phyloP scores from a whole-genome alignment of 1,140 invertebrate species.

The Capitella teleta region DNA sequence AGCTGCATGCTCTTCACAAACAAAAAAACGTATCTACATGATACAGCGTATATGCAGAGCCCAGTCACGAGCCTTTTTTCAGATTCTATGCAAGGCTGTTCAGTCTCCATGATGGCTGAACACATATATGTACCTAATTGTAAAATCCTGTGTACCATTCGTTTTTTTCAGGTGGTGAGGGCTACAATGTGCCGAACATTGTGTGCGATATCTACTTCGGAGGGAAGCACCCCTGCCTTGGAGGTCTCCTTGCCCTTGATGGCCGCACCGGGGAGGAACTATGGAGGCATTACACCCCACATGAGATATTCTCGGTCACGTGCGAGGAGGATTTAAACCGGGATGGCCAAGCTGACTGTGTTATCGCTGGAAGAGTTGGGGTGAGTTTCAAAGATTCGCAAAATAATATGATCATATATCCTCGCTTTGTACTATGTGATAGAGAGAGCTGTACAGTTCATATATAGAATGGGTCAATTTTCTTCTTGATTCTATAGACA shows the following conservation, averaged over 20 bases:
- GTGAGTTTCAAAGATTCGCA: conserved; percentile 43
- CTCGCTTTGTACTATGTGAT: not conserved
- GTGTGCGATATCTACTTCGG: conserved; percentile 57
- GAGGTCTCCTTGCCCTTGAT: conserved; percentile 65
- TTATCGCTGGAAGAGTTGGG: conserved; percentile 59
- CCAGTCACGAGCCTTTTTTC: not conserved
- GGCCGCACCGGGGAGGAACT: conserved; percentile 59
- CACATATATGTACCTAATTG: not conserved
- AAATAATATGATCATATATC: not conserved
- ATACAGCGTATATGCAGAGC: not conserved
- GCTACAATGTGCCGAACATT: conserved; percentile 41
- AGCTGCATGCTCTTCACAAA: not conserved
- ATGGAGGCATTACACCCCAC: conserved; percentile 62
- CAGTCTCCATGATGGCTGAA: not conserved
- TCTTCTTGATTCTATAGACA: not conserved
- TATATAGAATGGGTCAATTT: not conserved
- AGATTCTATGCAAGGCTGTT: not conserved
- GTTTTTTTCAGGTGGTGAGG: conserved; percentile 41
- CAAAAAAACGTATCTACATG: not conserved
- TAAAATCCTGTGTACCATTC: not conserved
- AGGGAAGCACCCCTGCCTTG: conserved; percentile 53
- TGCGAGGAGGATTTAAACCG: conserved; percentile 61
- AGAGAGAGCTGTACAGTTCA: not conserved
- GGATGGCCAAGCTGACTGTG: conserved; percentile 61
- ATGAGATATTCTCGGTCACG: conserved; percentile 63